phyloP scores from a whole-genome alignment of 2,113 vertebrate genomes.

The Cyprichromis sp. region DNA sequence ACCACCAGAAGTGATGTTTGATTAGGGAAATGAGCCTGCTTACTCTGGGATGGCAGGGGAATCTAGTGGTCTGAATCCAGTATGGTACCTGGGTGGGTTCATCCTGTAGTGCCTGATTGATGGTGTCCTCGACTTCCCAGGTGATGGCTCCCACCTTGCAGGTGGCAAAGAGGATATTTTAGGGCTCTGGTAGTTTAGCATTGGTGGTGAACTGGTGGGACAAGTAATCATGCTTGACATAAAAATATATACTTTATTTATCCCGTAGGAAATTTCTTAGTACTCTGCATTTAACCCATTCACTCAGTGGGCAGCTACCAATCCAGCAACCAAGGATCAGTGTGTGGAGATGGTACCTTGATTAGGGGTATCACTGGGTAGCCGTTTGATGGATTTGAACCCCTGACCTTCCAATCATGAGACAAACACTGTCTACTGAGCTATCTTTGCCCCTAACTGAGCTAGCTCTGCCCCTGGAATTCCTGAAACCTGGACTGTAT shows the following conservation, averaged over 20 bases:
- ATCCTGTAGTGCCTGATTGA: neutral
- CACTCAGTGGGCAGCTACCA: neutral
- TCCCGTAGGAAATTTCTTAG: neutral
- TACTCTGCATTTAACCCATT: neutral
- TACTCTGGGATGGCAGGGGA: neutral
- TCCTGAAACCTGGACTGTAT: neutral
- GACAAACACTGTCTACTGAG: neutral
- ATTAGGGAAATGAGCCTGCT: neutral
- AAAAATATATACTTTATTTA: neutral
- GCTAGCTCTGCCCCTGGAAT: neutral
- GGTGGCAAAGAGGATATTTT: neutral
- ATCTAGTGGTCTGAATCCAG: neutral
- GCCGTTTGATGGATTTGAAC: neutral
- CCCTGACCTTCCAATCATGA: neutral
- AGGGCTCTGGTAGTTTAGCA: neutral
- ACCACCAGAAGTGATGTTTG: neutral
- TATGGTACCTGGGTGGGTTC: neutral
- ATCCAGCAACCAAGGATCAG: neutral
- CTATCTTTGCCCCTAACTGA: neutral
- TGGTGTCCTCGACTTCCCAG: neutral
- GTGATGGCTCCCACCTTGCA: neutral
- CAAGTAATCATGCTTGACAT: accelerated
- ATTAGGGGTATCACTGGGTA: neutral
- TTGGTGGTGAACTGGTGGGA: neutral
- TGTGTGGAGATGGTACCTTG: neutral